Percentiles rank a stretch among this genome's conserved stretches.
phyloP scores from a whole-genome alignment of 64 coral and sea anemone genomes.

The Exaiptasia diaphana region DNA sequence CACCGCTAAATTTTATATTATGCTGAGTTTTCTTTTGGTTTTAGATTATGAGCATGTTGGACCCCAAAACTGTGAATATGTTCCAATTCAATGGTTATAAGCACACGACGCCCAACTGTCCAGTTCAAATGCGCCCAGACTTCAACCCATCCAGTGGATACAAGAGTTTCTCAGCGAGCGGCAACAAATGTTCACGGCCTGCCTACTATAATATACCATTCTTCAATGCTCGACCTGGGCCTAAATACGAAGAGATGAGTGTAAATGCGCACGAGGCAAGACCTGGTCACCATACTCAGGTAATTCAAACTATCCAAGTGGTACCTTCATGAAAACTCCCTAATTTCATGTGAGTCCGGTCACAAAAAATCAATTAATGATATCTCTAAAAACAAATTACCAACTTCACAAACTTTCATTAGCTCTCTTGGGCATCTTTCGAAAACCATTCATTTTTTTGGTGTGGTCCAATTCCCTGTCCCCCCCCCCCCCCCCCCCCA shows the following conservation, averaged over 20 bases:
- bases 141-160: slow-evolving; percentile 73
- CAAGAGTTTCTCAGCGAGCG: slow-evolving; percentile 46
- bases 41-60: slow-evolving; percentile 39
- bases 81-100: slow-evolving; percentile 72
- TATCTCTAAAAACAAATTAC: no score
- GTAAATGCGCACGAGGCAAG: slow-evolving; percentile 88
- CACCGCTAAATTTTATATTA: no score
- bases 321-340: background rate
- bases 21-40: no score
- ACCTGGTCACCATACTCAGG: slow-evolving; percentile 88
- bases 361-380: no score
- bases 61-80: slow-evolving; percentile 55
- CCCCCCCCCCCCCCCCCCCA: no score
- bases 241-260: slow-evolving; percentile 74
- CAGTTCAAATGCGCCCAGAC: slow-evolving; percentile 58
- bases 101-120: slow-evolving; percentile 80
- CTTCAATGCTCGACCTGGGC: slow-evolving; percentile 56
- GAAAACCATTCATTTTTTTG: no score
- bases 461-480: no score
- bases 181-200: slow-evolving; percentile 26
- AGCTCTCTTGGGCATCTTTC: no score
- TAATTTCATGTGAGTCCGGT: background rate
- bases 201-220: slow-evolving; percentile 79
- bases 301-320: background rate
- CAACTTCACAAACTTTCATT: no score